Evolutionary conservation across 2,888 invertebrate genomes (phyloP).

Genomic region (Polymixis lichenea): DNA sequence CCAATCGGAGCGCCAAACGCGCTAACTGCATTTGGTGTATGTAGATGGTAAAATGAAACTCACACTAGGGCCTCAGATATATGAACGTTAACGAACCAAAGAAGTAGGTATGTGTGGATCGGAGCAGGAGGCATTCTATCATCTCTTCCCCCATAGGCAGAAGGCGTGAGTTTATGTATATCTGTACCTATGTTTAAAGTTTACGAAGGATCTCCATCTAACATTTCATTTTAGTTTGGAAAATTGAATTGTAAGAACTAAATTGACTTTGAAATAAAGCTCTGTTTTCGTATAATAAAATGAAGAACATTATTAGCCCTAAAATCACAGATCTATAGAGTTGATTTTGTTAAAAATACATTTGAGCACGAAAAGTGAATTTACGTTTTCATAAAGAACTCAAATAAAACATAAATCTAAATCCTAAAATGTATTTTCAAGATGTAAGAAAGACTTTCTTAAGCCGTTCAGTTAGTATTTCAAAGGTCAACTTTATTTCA

Average conservation of each 20-base stretch:
- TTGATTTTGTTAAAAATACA: slow-evolving; percentile 12
- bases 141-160: too few species aligned
- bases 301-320: neutral
- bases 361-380: slow-evolving; percentile 15
- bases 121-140: too few species aligned
- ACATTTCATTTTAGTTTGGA: neutral
- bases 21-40: too few species aligned
- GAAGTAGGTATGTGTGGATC: too few species aligned
- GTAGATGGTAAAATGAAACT: too few species aligned
- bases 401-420: neutral
- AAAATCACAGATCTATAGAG: slow-evolving; percentile 8
- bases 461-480: neutral
- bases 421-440: slow-evolving; percentile 19
- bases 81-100: too few species aligned
- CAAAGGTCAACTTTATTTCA: neutral
- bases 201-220: neutral
- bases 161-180: too few species aligned
- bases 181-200: too few species aligned
- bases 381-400: slow-evolving; percentile 2
- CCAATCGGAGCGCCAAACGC: too few species aligned
- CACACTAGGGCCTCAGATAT: too few species aligned
- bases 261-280: slow-evolving; percentile 11
- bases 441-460: neutral
- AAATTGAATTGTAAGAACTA: slow-evolving; percentile 10
- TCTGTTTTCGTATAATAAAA: slow-evolving; percentile 8